Evolutionary conservation across 1,140 invertebrate species (phyloP).

Genomic region (Lasaia peninsularis): DNA sequence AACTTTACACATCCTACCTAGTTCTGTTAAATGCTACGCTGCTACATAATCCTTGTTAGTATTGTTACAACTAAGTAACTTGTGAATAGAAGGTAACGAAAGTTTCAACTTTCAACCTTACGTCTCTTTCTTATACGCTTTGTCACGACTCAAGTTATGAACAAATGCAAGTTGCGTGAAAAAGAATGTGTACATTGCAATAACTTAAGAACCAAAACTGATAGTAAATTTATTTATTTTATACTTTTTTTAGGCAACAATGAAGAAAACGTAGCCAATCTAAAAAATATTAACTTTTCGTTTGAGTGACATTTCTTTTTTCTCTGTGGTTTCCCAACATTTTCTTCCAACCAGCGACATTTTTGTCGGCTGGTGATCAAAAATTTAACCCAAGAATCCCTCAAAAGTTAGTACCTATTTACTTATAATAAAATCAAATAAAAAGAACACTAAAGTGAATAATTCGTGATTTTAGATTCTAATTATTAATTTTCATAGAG

Average conservation of each 20-base stretch:
- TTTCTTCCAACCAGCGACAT: constrained; percentile 59
- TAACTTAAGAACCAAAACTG: too few species aligned
- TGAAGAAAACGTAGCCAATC: constrained; percentile 1
- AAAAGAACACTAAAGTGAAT: neutral
- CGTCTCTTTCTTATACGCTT: too few species aligned
- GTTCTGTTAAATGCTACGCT: too few species aligned
- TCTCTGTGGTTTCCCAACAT: neutral
- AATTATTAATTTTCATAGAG: neutral
- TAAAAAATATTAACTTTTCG: neutral
- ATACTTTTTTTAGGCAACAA: too few species aligned
- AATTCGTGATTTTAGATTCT: neutral
- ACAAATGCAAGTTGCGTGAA: too few species aligned
- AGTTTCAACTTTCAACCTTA: too few species aligned
- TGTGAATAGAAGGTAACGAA: too few species aligned
- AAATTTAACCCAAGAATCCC: constrained; percentile 47
- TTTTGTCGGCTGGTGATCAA: constrained; percentile 56
- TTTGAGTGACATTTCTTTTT: constrained; percentile 15
- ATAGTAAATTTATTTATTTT: too few species aligned
- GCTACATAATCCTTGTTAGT: too few species aligned
- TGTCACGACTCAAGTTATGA: constrained; percentile 19
- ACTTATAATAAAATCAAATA: neutral
- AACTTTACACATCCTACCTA: too few species aligned
- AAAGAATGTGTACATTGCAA: too few species aligned
- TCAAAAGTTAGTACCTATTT: constrained; percentile 63
- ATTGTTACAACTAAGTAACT: too few species aligned